Percentiles rank a stretch among this genome's conserved stretches.
phyloP scores from a whole-genome alignment of 2,888 invertebrate species.

The Pyrrhia umbra region DNA sequence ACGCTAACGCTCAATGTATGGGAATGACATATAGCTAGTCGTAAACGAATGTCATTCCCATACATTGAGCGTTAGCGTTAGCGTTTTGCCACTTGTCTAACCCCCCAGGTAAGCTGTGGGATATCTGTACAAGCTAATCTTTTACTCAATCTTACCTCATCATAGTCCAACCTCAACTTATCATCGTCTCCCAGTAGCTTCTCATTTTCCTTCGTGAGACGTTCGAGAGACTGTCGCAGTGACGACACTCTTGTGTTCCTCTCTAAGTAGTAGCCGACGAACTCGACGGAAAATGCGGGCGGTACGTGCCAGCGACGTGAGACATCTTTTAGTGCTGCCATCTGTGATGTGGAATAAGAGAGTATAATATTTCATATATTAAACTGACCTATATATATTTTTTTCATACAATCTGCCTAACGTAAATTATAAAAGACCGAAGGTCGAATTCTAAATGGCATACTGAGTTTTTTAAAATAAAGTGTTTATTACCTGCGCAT shows the following conservation, averaged over 20 bases:
- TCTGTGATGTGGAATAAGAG: conserved; percentile 67
- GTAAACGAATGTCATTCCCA: too few relatives aligned
- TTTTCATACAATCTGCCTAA: neutral
- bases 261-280: conserved; percentile 98
- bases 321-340: conserved; percentile 95
- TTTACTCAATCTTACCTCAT: conserved; percentile 88
- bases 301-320: conserved; percentile 98
- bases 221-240: conserved; percentile 94
- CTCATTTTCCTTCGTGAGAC: conserved; percentile 93
- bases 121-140: too few relatives aligned
- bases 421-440: too few relatives aligned
- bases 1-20: too few relatives aligned
- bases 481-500: conserved; percentile 91
- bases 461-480: too few relatives aligned
- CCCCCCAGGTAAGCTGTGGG: too few relatives aligned
- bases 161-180: conserved; percentile 93
- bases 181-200: conserved; percentile 95
- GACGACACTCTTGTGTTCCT: conserved; percentile 95
- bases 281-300: conserved; percentile 98
- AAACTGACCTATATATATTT: neutral
- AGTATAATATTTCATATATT: neutral
- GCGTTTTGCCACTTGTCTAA: too few relatives aligned
- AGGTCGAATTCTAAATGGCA: too few relatives aligned
- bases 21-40: too few relatives aligned
- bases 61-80: too few relatives aligned